Evolutionary conservation across 2,888 invertebrate genomes (phyloP).

Genomic region (Coecobrya sp.): DNA sequence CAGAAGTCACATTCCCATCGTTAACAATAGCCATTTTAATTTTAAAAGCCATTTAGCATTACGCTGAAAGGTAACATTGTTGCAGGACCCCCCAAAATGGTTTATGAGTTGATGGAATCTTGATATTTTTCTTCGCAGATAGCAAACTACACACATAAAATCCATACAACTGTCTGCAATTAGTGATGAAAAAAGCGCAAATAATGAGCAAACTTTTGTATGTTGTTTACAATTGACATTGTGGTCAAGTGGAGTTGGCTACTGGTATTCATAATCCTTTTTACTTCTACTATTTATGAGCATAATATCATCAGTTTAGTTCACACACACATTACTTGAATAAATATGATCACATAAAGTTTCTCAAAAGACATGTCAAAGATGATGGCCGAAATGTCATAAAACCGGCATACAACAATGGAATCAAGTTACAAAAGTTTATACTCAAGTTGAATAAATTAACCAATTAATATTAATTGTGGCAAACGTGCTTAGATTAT

Average conservation of each 20-base stretch:
- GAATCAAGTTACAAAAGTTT: conserved; percentile 29
- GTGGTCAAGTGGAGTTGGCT: conserved; percentile 25
- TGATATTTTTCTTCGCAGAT: not conserved
- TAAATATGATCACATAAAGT: not conserved
- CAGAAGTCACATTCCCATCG: not conserved
- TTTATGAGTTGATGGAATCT: conserved; percentile 31
- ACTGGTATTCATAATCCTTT: conserved; percentile 47
- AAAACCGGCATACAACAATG: conserved; percentile 30
- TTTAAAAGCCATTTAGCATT: not conserved
- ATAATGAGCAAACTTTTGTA: not conserved
- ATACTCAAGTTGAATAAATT: conserved; percentile 49
- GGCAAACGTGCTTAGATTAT: conserved; percentile 28
- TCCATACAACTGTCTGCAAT: conserved; percentile 2
- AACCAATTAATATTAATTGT: conserved; percentile 64
- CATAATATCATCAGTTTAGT: too few relatives aligned
- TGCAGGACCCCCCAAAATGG: conserved; percentile 6
- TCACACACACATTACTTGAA: too few relatives aligned
- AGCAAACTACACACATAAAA: not conserved
- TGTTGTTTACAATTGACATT: not conserved
- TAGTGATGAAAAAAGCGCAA: not conserved
- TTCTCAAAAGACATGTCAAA: not conserved
- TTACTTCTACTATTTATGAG: not conserved
- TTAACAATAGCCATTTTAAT: conserved; percentile 15
- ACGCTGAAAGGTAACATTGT: not conserved
- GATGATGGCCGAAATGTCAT: conserved; percentile 27